A percentile compares a stretch with the other conserved stretches of the same genome.
phyloP scores from a whole-genome alignment of 1,140 invertebrate species.

The Hormaphis cornu region DNA sequence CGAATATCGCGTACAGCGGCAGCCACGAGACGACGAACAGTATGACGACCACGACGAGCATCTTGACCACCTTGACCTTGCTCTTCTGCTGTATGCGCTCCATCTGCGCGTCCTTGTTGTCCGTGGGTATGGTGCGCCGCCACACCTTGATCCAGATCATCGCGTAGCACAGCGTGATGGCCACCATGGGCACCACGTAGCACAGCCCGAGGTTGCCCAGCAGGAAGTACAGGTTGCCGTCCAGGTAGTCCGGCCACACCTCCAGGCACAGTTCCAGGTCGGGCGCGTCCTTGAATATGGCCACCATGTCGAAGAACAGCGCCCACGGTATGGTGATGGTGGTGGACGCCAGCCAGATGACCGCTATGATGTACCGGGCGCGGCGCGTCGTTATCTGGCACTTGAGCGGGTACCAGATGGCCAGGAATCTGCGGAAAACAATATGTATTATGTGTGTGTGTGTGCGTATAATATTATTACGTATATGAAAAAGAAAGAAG shows the following conservation, averaged over 20 bases:
- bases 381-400: slow-evolving; percentile 79
- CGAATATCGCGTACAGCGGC: slow-evolving; percentile 83
- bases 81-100: slow-evolving; percentile 84
- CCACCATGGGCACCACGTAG: slow-evolving; percentile 83
- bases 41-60: slow-evolving; percentile 89
- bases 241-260: slow-evolving; percentile 69
- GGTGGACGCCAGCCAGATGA: slow-evolving; percentile 82
- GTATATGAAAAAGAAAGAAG: no score
- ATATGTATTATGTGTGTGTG: no score
- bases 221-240: slow-evolving; percentile 76
- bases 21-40: slow-evolving; percentile 91
- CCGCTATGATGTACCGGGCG: slow-evolving; percentile 73
- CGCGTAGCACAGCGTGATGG: slow-evolving; percentile 86
- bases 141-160: slow-evolving; percentile 89
- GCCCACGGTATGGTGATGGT: slow-evolving; percentile 80
- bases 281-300: slow-evolving; percentile 58
- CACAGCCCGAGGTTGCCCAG: slow-evolving; percentile 80
- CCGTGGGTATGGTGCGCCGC: slow-evolving; percentile 74
- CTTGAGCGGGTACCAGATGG: slow-evolving; percentile 88
- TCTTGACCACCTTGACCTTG: slow-evolving; percentile 81
- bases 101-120: slow-evolving; percentile 83
- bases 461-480: no score
- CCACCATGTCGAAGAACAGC: slow-evolving; percentile 74
- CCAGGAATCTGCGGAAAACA: slow-evolving; percentile 71
- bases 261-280: slow-evolving; percentile 48